phyloP scores from a whole-genome alignment of 2,113 vertebrate species.

The Oryzias curvinotus region DNA sequence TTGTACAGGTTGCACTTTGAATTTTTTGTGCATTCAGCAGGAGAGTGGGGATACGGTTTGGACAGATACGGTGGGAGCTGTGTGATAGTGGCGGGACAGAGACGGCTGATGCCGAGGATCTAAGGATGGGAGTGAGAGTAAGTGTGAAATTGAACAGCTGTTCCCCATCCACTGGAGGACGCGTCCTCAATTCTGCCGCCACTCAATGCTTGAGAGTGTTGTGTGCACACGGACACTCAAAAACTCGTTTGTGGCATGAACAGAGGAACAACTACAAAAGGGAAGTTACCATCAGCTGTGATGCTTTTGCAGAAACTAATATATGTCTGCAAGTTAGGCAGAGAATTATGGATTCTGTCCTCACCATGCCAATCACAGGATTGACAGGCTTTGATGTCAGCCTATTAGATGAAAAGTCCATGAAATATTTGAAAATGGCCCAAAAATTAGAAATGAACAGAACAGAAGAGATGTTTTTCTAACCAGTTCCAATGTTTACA shows the following conservation, averaged over 20 bases:
- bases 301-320: conserved; percentile 22
- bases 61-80: conserved; percentile 32
- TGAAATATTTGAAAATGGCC: too few species aligned
- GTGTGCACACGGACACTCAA: not conserved
- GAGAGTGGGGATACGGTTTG: conserved; percentile 34
- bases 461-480: too few species aligned
- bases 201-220: conserved; percentile 35
- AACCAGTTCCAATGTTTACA: too few species aligned
- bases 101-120: not conserved
- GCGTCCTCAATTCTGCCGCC: conserved; percentile 37
- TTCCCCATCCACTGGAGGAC: conserved; percentile 41
- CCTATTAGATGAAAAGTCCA: too few species aligned
- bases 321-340: too few species aligned
- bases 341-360: too few species aligned
- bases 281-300: conserved; percentile 15
- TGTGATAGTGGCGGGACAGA: too few species aligned
- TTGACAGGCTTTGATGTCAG: too few species aligned
- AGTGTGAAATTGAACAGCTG: conserved; percentile 66
- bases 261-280: conserved; percentile 1
- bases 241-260: conserved; percentile 4
- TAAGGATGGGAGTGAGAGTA: conserved; percentile 17
- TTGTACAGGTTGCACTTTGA: conserved; percentile 32
- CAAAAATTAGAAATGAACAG: too few species aligned
- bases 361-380: too few species aligned
- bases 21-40: conserved; percentile 40